Percentiles rank a stretch among this genome's conserved stretches.
Conservation (phyloP, 2,113 vertebrate genomes). For the Rhineura floridana region DNA sequence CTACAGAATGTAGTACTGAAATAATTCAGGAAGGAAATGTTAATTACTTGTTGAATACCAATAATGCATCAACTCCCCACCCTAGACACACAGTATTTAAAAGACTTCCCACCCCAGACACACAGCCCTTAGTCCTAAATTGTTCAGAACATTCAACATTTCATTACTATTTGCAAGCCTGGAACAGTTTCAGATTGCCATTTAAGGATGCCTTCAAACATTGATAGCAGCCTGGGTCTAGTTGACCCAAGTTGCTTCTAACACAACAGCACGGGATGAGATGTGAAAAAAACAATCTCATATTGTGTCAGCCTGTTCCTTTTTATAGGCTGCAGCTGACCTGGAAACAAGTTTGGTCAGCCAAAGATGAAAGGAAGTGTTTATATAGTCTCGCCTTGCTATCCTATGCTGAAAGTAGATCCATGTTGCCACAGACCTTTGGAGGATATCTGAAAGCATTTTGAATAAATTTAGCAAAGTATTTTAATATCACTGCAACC, state of each 20-base stretch:
- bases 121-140: neutral
- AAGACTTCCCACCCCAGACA: neutral
- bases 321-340: neutral
- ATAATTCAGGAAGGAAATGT: neutral
- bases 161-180: neutral
- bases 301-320: neutral
- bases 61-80: neutral
- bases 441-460: neutral
- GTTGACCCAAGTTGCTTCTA: neutral
- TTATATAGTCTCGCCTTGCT: neutral
- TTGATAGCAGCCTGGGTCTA: neutral
- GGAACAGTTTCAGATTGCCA: neutral
- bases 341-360: slow-evolving; percentile 4
- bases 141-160: neutral
- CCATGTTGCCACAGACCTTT: neutral
- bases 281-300: neutral
- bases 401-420: neutral
- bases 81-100: neutral
- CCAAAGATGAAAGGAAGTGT: neutral
- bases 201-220: neutral
- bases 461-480: neutral
- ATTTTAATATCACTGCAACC: neutral
- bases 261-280: neutral
- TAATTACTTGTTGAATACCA: slow-evolving; percentile 6
- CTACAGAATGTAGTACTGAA: neutral